These are phyloP conservation scores for Podiceps cristatus DNA, from an alignment of 2,113 vertebrate species.

Conservation along the genomic window DNA sequence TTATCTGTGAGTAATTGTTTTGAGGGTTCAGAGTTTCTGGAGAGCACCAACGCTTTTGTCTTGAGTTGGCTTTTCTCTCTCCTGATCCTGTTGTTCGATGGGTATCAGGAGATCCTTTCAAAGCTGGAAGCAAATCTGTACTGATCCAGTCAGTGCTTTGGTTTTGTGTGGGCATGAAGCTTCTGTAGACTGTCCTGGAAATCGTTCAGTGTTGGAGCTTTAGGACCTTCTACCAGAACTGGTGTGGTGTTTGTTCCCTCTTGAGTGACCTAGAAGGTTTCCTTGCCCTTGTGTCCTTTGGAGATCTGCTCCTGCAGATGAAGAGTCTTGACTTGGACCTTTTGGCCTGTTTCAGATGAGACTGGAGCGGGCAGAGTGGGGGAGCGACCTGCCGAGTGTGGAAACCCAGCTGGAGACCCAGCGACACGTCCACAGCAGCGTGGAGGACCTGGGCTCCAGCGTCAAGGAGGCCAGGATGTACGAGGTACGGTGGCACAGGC, in stretches of 20 bases:
- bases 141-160: neutral
- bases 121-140: neutral
- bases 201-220: neutral
- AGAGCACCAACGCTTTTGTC: neutral
- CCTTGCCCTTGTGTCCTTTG: neutral
- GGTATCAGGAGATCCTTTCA: neutral
- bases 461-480: constrained; percentile 91
- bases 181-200: neutral
- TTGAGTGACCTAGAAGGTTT: neutral
- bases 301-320: neutral
- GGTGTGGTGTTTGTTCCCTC: neutral
- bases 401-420: constrained; percentile 91
- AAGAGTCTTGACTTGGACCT: neutral
- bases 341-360: constrained; percentile 80
- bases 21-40: neutral
- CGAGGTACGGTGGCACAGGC: constrained; percentile 72
- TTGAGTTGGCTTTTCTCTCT: neutral
- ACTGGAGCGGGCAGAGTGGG: constrained; percentile 93
- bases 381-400: constrained; percentile 91
- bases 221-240: neutral
- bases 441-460: constrained; percentile 88
- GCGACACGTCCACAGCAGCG: constrained; percentile 84
- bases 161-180: neutral
- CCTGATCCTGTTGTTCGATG: neutral
- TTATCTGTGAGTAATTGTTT: neutral